Evolutionary conservation across 2,888 invertebrate species (phyloP).

Genomic region (Neoscelio sp.): DNA sequence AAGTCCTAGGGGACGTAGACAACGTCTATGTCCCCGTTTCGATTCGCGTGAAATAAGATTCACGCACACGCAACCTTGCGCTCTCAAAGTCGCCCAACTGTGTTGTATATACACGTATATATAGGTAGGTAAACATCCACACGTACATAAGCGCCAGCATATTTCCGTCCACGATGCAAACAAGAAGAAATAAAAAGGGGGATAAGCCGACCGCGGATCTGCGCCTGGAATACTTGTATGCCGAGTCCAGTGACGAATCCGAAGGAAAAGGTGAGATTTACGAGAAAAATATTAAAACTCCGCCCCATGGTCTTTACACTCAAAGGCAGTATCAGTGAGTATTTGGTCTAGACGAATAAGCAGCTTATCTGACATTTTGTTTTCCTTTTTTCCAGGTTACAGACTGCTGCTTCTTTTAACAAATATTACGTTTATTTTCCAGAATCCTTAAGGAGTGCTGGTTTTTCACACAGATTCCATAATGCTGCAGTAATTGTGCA

Average conservation of each 20-base stretch:
- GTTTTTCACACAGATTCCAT: too few relatives aligned
- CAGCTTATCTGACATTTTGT: constrained; percentile 36
- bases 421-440: constrained; percentile 17
- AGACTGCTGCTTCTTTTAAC: constrained; percentile 3
- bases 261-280: constrained; percentile 75
- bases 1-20: constrained; percentile 5
- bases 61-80: too few relatives aligned
- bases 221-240: constrained; percentile 80
- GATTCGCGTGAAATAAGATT: constrained; percentile 39
- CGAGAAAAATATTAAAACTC: constrained; percentile 76
- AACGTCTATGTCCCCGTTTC: neutral
- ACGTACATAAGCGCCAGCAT: constrained; percentile 9
- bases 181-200: constrained; percentile 74
- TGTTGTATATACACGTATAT: too few relatives aligned
- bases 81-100: constrained; percentile 6
- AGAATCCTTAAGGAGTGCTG: neutral
- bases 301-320: constrained; percentile 32
- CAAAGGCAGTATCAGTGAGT: constrained; percentile 4
- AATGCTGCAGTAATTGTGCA: too few relatives aligned
- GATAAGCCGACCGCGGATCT: constrained; percentile 76
- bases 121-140: too few relatives aligned
- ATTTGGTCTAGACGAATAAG: constrained; percentile 55
- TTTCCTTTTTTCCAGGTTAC: constrained; percentile 6
- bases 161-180: too few relatives aligned
- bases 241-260: constrained; percentile 77